phyloP scores from a whole-genome alignment of 23 tunicate species.

The Phallusia fumigata region DNA sequence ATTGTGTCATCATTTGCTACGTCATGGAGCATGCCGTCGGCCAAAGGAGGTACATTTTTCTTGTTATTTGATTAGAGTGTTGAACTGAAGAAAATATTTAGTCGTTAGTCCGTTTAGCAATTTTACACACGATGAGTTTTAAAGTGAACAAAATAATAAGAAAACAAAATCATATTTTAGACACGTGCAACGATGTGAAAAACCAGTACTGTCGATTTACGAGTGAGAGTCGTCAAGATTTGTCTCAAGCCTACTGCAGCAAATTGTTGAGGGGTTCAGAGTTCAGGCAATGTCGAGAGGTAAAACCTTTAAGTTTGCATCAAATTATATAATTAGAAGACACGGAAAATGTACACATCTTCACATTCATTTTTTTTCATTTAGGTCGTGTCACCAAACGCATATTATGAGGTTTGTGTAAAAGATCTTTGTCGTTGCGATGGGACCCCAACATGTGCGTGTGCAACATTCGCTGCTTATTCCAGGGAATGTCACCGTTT shows the following conservation, averaged over 20 bases:
- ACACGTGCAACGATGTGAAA: constrained; percentile 1
- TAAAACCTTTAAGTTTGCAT: neutral
- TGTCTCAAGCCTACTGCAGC: neutral
- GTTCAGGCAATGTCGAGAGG: neutral
- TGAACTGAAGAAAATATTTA: neutral
- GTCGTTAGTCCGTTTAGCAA: neutral
- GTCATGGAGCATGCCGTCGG: constrained; percentile 20
- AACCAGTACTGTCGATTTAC: neutral
- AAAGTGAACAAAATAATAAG: neutral
- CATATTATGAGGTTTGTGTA: constrained; percentile 22
- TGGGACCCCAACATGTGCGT: constrained; percentile 1
- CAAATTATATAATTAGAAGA: neutral
- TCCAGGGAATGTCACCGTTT: constrained; percentile 32
- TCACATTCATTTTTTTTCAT: too few relatives aligned
- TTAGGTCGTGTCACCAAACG: constrained; percentile 1
- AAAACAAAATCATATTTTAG: neutral
- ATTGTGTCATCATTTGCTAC: constrained; percentile 11
- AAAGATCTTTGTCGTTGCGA: constrained; percentile 14
- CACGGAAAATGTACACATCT: neutral
- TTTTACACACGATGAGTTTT: neutral
- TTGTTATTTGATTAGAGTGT: neutral
- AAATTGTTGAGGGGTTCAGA: neutral
- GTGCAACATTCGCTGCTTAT: constrained; percentile 24
- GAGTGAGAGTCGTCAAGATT: neutral
- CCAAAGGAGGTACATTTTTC: neutral